Conservation (phyloP, 2,797 vertebrate genomes). For the Aplochiton taeniatus region DNA sequence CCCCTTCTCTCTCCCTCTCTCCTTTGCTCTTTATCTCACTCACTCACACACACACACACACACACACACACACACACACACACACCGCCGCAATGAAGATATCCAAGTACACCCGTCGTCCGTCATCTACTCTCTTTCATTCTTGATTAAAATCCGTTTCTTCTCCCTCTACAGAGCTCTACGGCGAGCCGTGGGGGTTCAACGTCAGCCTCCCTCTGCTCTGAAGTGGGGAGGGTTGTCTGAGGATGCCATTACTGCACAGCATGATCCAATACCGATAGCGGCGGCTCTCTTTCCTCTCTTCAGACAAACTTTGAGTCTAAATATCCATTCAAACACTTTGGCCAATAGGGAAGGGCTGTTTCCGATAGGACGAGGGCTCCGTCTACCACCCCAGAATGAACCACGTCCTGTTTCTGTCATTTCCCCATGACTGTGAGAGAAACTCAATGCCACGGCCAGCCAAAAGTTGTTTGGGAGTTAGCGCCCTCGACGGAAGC, state of each 20-base stretch:
- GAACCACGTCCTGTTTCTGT: neutral
- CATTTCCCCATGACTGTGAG: no score
- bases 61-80: constrained; percentile 7
- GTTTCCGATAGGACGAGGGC: constrained; percentile 32
- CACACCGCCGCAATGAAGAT: neutral
- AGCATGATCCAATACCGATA: constrained; percentile 67
- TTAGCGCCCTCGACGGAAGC: no score
- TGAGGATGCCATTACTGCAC: constrained; percentile 55
- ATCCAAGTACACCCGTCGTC: constrained; percentile 16
- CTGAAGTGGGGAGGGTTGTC: neutral
- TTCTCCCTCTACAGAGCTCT: neutral
- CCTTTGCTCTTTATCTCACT: neutral
- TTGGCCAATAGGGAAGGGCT: constrained; percentile 20
- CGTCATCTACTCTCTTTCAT: constrained; percentile 17
- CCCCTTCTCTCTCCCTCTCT: no score
- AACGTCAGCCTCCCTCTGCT: neutral
- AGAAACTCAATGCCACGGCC: no score
- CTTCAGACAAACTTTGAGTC: constrained; percentile 23
- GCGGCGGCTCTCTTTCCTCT: constrained; percentile 21
- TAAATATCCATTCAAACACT: constrained; percentile 58
- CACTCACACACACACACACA: constrained; percentile 7
- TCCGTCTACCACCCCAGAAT: neutral
- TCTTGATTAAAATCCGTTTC: constrained; percentile 8
- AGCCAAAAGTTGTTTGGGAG: no score
- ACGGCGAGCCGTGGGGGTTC: neutral